phyloP scores from a whole-genome alignment of 2,888 invertebrate genomes.

The Hydraecia micacea region DNA sequence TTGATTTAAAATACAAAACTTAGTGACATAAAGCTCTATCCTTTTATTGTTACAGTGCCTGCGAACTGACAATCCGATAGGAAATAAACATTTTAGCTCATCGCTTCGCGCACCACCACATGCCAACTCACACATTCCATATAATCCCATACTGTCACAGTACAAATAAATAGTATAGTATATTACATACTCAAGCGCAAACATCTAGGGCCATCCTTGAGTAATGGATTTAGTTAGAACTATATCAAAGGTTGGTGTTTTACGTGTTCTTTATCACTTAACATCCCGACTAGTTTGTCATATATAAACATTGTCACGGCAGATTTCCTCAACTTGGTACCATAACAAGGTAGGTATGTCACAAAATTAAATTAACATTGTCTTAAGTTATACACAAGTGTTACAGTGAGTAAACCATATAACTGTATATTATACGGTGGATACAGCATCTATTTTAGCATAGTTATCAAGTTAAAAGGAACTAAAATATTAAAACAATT shows the following conservation, averaged over 20 bases:
- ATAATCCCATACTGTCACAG: constrained; percentile 81
- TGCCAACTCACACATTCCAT: constrained; percentile 76
- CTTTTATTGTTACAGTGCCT: constrained; percentile 91
- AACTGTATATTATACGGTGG: constrained; percentile 66
- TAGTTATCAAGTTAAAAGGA: constrained; percentile 71
- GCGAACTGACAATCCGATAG: constrained; percentile 90
- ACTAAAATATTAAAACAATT: constrained; percentile 72
- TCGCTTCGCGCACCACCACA: constrained; percentile 81
- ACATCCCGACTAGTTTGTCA: constrained; percentile 74
- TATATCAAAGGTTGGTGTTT: constrained; percentile 81
- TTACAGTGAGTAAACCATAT: constrained; percentile 65
- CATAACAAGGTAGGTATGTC: constrained; percentile 59
- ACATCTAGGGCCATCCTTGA: constrained; percentile 85
- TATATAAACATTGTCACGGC: constrained; percentile 72
- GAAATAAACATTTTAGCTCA: constrained; percentile 88
- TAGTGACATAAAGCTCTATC: constrained; percentile 91
- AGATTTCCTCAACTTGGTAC: constrained; percentile 73
- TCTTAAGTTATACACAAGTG: constrained; percentile 64
- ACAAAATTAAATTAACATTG: constrained; percentile 62
- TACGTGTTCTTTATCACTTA: constrained; percentile 74
- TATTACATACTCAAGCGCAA: constrained; percentile 80
- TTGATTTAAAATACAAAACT: constrained; percentile 91
- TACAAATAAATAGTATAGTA: constrained; percentile 87
- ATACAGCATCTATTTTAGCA: constrained; percentile 68
- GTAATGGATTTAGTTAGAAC: constrained; percentile 79